Conservation (phyloP, 2,888 invertebrate genomes). For the Cantharis rustica region DNA sequence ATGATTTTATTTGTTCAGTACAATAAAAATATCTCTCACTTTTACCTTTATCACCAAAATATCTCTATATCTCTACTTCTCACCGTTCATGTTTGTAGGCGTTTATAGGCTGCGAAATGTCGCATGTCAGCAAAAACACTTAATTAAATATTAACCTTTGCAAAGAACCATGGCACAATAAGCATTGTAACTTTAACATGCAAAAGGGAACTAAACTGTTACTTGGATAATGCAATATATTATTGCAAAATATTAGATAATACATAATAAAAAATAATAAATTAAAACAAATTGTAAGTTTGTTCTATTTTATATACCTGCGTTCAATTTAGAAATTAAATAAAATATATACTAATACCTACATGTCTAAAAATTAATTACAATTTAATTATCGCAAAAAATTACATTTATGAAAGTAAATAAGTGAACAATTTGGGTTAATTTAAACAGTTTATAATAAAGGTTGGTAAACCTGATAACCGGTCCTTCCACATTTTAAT, state of each 20-base stretch:
- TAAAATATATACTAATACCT: too few relatives aligned
- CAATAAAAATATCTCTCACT: neutral
- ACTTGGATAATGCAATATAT: too few relatives aligned
- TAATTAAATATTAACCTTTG: neutral
- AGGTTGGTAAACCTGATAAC: neutral
- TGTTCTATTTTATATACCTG: too few relatives aligned
- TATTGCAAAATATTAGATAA: too few relatives aligned
- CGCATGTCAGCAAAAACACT: neutral
- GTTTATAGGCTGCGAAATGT: neutral
- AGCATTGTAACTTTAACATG: neutral
- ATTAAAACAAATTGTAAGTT: too few relatives aligned
- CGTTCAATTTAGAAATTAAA: neutral
- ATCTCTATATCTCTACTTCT: neutral
- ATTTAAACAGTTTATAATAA: neutral
- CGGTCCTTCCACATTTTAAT: neutral
- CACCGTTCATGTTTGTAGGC: neutral
- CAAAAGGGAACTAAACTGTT: neutral
- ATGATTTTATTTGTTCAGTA: too few relatives aligned
- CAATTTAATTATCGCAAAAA: neutral
- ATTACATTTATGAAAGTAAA: neutral
- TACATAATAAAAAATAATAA: too few relatives aligned
- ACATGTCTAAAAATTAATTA: neutral
- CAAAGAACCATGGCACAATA: neutral
- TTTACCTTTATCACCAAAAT: neutral
- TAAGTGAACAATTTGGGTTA: neutral